Evolutionary conservation across 2,888 invertebrate genomes (phyloP).

Genomic region (Pantelozetes paolii): DNA sequence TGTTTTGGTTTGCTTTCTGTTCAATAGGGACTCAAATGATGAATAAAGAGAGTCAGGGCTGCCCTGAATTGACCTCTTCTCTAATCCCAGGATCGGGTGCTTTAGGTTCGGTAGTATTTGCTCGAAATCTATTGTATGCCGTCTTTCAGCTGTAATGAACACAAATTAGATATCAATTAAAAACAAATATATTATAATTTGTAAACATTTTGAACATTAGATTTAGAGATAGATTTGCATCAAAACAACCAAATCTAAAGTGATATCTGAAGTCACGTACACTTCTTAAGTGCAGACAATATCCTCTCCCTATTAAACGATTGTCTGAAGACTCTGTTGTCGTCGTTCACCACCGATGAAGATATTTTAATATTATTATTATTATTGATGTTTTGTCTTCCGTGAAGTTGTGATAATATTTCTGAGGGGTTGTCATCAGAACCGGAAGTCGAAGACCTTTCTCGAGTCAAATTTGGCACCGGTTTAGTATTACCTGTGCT

Average conservation of each 20-base stretch:
- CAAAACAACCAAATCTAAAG: background rate
- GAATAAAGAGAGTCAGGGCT: conserved; percentile 35
- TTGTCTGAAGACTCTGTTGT: conserved; percentile 1
- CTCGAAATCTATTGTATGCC: conserved; percentile 30
- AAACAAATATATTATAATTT: background rate
- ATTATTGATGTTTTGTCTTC: background rate
- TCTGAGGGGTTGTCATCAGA: background rate
- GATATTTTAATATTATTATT: conserved; percentile 10
- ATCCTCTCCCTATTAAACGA: background rate
- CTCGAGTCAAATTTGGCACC: background rate
- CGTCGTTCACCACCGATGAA: background rate
- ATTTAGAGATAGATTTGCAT: background rate
- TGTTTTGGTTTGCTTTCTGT: conserved; percentile 3
- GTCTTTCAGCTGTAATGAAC: conserved; percentile 13
- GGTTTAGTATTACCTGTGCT: background rate
- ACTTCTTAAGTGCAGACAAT: background rate
- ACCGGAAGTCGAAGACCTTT: background rate
- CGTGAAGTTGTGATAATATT: conserved; percentile 3
- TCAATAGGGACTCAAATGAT: conserved; percentile 11
- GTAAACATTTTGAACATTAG: background rate
- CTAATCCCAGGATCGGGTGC: background rate
- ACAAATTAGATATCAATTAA: no score
- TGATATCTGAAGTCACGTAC: background rate
- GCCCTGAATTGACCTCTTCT: conserved; percentile 23
- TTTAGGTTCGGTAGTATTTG: background rate